Conservation (phyloP, 2,888 invertebrate genomes). For the Gymnocheta viridis region DNA sequence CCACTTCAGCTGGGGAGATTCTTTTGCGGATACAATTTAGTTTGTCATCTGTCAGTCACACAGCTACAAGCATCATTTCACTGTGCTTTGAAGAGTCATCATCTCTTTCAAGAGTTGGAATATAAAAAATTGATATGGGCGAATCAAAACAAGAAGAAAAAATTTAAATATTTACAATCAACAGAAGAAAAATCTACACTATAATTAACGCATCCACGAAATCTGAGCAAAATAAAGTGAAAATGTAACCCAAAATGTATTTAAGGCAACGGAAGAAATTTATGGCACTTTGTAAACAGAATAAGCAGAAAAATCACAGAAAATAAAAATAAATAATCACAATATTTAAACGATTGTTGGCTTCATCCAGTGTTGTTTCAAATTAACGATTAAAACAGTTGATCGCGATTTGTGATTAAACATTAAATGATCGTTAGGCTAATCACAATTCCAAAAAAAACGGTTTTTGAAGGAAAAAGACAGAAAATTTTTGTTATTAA, state of each 20-base stretch:
- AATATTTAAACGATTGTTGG: constrained; percentile 62
- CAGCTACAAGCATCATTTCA: constrained; percentile 64
- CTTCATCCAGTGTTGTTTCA: too few relatives aligned
- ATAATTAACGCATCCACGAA: constrained; percentile 53
- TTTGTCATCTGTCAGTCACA: constrained; percentile 72
- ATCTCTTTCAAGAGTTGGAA: constrained; percentile 28
- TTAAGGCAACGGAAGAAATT: constrained; percentile 60
- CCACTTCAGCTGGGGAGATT: constrained; percentile 39
- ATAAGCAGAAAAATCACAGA: constrained; percentile 35
- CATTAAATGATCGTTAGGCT: too few relatives aligned
- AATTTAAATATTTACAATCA: neutral
- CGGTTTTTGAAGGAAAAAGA: too few relatives aligned
- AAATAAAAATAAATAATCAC: constrained; percentile 45
- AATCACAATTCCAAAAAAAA: too few relatives aligned
- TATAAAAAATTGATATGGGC: constrained; percentile 32
- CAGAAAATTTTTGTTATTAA: too few relatives aligned
- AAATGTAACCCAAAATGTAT: constrained; percentile 22
- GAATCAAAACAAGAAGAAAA: constrained; percentile 9
- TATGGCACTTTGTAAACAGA: constrained; percentile 50
- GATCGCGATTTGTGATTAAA: too few relatives aligned
- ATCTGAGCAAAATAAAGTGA: neutral
- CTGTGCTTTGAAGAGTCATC: constrained; percentile 63
- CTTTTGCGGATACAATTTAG: constrained; percentile 63
- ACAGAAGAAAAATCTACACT: neutral
- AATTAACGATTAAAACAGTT: too few relatives aligned